Percentiles rank a stretch among this genome's conserved stretches.
These are phyloP conservation scores for Perca schrenkii DNA, from an alignment of 2,113 vertebrate genomes.

Conservation along the genomic window DNA sequence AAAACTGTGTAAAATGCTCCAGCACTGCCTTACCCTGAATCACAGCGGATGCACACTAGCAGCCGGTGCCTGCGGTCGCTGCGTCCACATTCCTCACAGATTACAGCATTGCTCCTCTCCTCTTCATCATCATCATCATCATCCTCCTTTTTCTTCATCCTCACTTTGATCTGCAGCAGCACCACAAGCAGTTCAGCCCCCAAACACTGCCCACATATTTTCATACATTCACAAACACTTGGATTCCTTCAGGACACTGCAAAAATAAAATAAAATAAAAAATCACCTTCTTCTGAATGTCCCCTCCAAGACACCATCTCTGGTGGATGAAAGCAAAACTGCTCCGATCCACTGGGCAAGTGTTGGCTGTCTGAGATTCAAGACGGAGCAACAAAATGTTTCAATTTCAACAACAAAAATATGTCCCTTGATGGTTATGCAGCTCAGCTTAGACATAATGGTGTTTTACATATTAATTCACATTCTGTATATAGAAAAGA, in stretches of 20 bases:
- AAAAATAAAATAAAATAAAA: not conserved
- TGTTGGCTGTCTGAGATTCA: constrained; percentile 61
- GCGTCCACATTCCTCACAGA: constrained; percentile 75
- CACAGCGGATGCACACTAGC: constrained; percentile 64
- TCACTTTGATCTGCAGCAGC: constrained; percentile 62
- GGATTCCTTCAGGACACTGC: not conserved
- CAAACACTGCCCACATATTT: not conserved
- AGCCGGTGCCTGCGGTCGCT: constrained; percentile 56
- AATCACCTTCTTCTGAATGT: constrained; percentile 57
- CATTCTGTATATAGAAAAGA: not conserved
- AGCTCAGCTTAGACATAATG: not conserved
- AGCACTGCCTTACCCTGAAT: constrained; percentile 58
- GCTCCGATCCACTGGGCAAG: constrained; percentile 72
- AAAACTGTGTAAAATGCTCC: not conserved
- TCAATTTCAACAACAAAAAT: not conserved
- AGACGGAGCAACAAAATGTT: not conserved
- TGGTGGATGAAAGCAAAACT: constrained; percentile 63
- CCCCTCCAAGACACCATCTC: constrained; percentile 45
- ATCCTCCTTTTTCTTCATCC: not conserved
- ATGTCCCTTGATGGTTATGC: not conserved
- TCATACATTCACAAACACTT: not conserved
- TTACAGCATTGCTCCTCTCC: constrained; percentile 5
- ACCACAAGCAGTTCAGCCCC: constrained; percentile 23
- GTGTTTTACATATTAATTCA: not conserved
- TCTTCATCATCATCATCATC: constrained; percentile 38